Conservation (phyloP, 2,888 invertebrate species). For the Epirrita christyi region DNA sequence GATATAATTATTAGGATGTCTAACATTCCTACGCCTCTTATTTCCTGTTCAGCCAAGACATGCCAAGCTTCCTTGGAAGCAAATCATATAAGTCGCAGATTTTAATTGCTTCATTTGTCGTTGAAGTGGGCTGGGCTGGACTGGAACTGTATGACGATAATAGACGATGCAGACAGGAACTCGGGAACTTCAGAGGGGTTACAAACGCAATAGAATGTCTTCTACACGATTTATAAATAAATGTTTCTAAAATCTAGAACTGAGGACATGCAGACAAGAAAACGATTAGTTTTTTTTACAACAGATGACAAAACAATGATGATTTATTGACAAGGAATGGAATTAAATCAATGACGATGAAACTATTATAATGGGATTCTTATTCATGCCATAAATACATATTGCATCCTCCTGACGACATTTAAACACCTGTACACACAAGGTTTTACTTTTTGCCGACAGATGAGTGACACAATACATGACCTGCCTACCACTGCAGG, state of each 20-base stretch:
- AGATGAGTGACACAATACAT: constrained; percentile 29
- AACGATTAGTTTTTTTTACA: too few species aligned
- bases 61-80: constrained; percentile 30
- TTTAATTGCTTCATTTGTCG: constrained; percentile 35
- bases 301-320: too few species aligned
- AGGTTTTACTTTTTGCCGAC: constrained; percentile 21
- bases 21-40: constrained; percentile 31
- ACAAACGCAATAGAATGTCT: constrained; percentile 1
- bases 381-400: constrained; percentile 15
- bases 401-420: constrained; percentile 15
- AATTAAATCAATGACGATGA: too few species aligned
- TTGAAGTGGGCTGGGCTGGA: constrained; percentile 16
- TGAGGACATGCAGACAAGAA: not conserved
- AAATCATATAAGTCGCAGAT: constrained; percentile 22
- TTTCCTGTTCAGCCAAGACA: constrained; percentile 35
- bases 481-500: too few species aligned
- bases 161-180: not conserved
- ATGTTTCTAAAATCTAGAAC: not conserved
- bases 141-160: constrained; percentile 4
- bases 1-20: constrained; percentile 35
- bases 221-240: too few species aligned
- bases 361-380: constrained; percentile 5
- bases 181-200: constrained; percentile 1
- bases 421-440: constrained; percentile 25
- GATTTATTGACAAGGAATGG: too few species aligned